Conservation (phyloP, 2,888 invertebrate genomes). For the Pharmacophagus antenor region DNA sequence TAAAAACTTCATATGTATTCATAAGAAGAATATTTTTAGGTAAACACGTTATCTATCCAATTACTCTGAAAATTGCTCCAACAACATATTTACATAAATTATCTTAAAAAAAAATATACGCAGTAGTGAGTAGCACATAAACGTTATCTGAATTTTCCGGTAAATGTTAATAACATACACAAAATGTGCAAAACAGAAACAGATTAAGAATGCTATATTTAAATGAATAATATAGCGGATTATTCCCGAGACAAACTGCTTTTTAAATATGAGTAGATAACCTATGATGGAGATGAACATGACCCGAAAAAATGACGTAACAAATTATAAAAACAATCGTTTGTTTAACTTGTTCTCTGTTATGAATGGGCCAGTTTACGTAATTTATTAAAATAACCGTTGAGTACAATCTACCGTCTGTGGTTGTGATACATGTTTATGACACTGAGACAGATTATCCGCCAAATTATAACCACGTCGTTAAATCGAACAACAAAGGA, state of each 20-base stretch:
- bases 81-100: not conserved
- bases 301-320: constrained; percentile 19
- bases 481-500: constrained; percentile 51
- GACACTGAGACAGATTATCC: constrained; percentile 31
- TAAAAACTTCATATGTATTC: too few relatives aligned
- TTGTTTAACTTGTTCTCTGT: constrained; percentile 14
- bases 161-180: not conserved
- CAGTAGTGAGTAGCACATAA: not conserved
- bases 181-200: constrained; percentile 4
- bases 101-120: not conserved
- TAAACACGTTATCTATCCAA: too few relatives aligned
- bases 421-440: constrained; percentile 13
- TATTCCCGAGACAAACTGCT: constrained; percentile 19
- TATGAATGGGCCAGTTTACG: constrained; percentile 19
- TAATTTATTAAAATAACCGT: constrained; percentile 22
- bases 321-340: constrained; percentile 10
- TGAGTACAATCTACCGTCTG: constrained; percentile 8
- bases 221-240: constrained; percentile 12
- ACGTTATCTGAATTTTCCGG: not conserved
- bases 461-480: constrained; percentile 37
- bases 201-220: not conserved
- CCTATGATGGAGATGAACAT: constrained; percentile 15
- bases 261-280: constrained; percentile 23
- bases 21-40: too few relatives aligned
- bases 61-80: not conserved